A percentile compares a stretch with the other conserved stretches of the same genome.
These are phyloP conservation scores for Lycopodina hypogea DNA, from an alignment of 37 sponge, comb jelly and placozoan species.

Conservation along the genomic window DNA sequence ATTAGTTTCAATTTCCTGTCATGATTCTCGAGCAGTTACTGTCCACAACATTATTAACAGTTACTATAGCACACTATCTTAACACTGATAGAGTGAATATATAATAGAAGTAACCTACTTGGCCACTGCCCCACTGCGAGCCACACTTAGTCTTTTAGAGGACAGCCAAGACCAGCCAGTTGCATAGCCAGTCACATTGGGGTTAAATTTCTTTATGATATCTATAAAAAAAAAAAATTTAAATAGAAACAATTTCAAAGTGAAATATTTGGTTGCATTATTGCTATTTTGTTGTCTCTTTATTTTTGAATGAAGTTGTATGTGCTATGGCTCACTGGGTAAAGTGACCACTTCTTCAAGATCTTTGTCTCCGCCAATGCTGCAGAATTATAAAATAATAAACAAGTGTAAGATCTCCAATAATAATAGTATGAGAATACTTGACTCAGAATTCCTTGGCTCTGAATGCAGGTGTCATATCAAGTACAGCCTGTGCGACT, in stretches of 20 bases:
- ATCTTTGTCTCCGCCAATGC: slow-evolving; percentile 54
- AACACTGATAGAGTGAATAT: background rate
- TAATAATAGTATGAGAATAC: background rate
- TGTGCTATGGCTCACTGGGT: slow-evolving; percentile 23
- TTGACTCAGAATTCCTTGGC: no score
- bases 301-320: background rate
- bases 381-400: background rate
- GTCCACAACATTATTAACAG: slow-evolving; percentile 1
- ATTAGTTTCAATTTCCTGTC: background rate
- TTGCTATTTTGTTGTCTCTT: background rate
- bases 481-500: no score
- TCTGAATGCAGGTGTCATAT: no score
- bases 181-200: slow-evolving; percentile 36
- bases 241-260: background rate
- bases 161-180: no score
- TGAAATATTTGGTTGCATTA: no score
- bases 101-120: background rate
- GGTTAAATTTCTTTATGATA: slow-evolving; percentile 46
- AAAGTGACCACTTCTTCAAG: slow-evolving; percentile 24
- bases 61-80: background rate
- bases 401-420: background rate
- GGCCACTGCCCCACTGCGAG: slow-evolving; percentile 44
- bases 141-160: slow-evolving; percentile 15
- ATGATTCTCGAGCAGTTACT: no score
- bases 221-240: slow-evolving; percentile 7